These are phyloP conservation scores for Serranus cabrilla DNA, from an alignment of 2,797 vertebrate genomes.

Conservation along the genomic window DNA sequence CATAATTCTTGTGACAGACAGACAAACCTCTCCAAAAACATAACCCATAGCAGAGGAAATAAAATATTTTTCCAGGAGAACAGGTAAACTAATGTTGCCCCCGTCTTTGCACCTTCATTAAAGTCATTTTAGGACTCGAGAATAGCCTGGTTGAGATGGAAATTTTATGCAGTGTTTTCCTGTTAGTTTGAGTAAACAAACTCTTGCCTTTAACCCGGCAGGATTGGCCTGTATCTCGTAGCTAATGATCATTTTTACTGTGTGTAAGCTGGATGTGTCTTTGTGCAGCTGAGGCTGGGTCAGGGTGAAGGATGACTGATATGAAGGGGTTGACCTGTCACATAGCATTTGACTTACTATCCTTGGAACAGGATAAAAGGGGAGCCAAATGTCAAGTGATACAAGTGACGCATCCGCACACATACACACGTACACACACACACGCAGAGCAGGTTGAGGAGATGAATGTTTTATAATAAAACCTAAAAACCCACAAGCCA, in stretches of 20 bases:
- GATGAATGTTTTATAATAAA: slow-evolving; percentile 79
- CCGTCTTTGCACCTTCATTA: slow-evolving; percentile 4
- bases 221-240: slow-evolving; percentile 44
- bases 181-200: slow-evolving; percentile 57
- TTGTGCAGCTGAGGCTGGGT: slow-evolving; percentile 74
- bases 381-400: slow-evolving; percentile 84
- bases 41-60: too few relatives aligned
- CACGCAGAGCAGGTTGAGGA: slow-evolving; percentile 50
- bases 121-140: not conserved
- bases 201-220: slow-evolving; percentile 34
- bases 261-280: slow-evolving; percentile 60
- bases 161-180: slow-evolving; percentile 45
- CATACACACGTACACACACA: slow-evolving; percentile 32
- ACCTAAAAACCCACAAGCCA: slow-evolving; percentile 72
- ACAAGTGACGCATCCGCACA: slow-evolving; percentile 77
- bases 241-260: slow-evolving; percentile 68
- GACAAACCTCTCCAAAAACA: too few relatives aligned
- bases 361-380: slow-evolving; percentile 83
- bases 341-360: slow-evolving; percentile 82
- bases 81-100: not conserved
- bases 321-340: slow-evolving; percentile 82
- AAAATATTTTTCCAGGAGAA: not conserved
- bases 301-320: slow-evolving; percentile 83
- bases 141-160: slow-evolving; percentile 36
- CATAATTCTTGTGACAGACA: too few relatives aligned